Percentiles rank a stretch among this genome's conserved stretches.
These are phyloP conservation scores for Myotis findleyi DNA, from an alignment of 2,797 vertebrate species.

Conservation along the genomic window DNA sequence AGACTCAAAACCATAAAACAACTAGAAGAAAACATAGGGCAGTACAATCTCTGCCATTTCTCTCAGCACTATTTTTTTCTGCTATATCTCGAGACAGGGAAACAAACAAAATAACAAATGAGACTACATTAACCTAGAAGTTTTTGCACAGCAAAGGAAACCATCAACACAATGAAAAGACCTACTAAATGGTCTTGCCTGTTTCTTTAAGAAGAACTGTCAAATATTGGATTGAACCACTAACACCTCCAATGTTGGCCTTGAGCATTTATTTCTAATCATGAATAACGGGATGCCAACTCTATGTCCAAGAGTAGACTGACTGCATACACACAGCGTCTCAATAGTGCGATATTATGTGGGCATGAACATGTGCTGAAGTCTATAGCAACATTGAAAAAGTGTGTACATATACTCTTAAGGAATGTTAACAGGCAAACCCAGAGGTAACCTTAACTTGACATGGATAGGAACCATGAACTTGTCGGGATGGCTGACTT, in stretches of 20 bases:
- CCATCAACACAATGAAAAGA: background rate
- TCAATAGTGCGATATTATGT: background rate
- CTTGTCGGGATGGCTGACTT: background rate
- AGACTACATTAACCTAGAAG: background rate
- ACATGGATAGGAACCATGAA: background rate
- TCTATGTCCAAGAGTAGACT: background rate
- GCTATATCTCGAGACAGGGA: no score
- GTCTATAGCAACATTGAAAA: background rate
- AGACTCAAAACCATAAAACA: background rate
- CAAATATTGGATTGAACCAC: background rate
- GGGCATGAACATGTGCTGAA: background rate
- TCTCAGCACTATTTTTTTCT: background rate
- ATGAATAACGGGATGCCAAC: background rate
- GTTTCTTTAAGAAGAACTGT: slow-evolving; percentile 1
- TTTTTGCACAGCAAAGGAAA: background rate
- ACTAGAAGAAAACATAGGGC: background rate
- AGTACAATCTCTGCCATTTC: background rate
- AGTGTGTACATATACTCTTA: background rate
- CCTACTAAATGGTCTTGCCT: background rate
- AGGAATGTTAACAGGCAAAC: background rate
- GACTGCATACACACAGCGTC: background rate
- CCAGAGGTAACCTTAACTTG: background rate
- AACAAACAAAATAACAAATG: background rate
- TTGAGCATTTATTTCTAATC: slow-evolving; percentile 43
- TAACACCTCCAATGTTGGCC: background rate